Percentiles rank a stretch among this genome's conserved stretches.
These are phyloP conservation scores for Megaceryle alcyon DNA, from an alignment of 2,797 vertebrate genomes.

Conservation along the genomic window DNA sequence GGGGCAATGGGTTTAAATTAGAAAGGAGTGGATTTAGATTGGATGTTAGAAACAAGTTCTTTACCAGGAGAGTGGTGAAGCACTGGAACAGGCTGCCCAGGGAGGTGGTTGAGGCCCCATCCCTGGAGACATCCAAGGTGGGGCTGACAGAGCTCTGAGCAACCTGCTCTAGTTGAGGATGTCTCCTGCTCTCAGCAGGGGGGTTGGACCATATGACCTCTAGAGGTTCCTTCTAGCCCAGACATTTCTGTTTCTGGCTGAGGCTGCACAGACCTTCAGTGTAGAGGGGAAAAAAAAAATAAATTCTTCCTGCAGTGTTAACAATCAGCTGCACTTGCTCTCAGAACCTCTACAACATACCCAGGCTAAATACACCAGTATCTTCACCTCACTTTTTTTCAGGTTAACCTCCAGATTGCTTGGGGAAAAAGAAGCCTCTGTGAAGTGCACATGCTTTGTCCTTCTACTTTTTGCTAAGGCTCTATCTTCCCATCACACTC, in stretches of 20 bases:
- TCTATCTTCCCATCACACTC: neutral
- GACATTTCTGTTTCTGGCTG: neutral
- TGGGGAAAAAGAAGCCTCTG: neutral
- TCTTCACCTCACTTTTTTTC: neutral
- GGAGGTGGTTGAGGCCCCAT: too few relatives aligned
- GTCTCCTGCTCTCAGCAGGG: too few relatives aligned
- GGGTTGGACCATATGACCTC: too few relatives aligned
- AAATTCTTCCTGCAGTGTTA: fast-evolving
- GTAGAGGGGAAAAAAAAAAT: neutral
- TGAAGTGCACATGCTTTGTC: neutral
- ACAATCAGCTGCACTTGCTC: neutral
- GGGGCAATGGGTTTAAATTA: too few relatives aligned
- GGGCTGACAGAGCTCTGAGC: too few relatives aligned
- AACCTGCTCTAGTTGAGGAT: too few relatives aligned
- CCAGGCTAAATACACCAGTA: neutral
- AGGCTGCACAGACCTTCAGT: neutral
- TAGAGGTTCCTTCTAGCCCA: too few relatives aligned
- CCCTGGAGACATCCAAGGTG: too few relatives aligned
- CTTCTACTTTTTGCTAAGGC: neutral
- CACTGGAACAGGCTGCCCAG: too few relatives aligned
- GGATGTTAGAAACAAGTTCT: too few relatives aligned
- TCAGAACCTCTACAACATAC: neutral
- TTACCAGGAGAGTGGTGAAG: too few relatives aligned
- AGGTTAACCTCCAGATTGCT: neutral
- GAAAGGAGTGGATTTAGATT: too few relatives aligned